A percentile compares a stretch with the other conserved stretches of the same genome.
Evolutionary conservation across 2,113 vertebrate species (phyloP).

Genomic region (Colistium nudipinnis): DNA sequence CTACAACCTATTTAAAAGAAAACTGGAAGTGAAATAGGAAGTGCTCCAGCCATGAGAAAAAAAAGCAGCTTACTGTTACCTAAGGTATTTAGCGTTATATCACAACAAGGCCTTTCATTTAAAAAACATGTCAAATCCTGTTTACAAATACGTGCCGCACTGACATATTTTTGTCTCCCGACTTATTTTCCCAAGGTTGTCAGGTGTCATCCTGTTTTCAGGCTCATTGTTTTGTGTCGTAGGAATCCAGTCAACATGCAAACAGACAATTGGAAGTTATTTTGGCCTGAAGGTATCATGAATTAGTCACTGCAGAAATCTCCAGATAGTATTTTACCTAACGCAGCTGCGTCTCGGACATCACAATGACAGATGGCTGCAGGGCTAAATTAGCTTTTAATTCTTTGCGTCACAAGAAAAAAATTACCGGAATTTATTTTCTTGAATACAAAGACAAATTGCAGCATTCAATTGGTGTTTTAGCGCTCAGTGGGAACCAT

Average conservation of each 20-base stretch:
- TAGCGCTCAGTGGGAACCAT: not conserved
- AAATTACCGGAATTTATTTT: conserved; percentile 18
- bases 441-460: conserved; percentile 30
- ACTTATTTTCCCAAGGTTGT: conserved; percentile 57
- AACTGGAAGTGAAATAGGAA: conserved; percentile 59
- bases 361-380: conserved; percentile 16
- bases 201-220: conserved; percentile 85
- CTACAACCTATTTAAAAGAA: conserved; percentile 6
- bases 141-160: conserved; percentile 52
- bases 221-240: conserved; percentile 61
- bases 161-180: conserved; percentile 40
- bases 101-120: conserved; percentile 64
- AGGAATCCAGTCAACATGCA: conserved; percentile 59
- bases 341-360: conserved; percentile 58
- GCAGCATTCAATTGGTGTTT: conserved; percentile 5
- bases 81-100: conserved; percentile 66
- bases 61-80: conserved; percentile 62
- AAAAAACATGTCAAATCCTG: conserved; percentile 73
- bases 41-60: conserved; percentile 55
- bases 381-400: conserved; percentile 15
- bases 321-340: conserved; percentile 38
- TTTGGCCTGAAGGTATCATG: conserved; percentile 50
- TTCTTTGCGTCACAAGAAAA: conserved; percentile 21
- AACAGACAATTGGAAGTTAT: conserved; percentile 60
- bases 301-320: conserved; percentile 46